These are phyloP conservation scores for Calliphora vicina DNA, from an alignment of 1,140 invertebrate genomes.

Conservation along the genomic window DNA sequence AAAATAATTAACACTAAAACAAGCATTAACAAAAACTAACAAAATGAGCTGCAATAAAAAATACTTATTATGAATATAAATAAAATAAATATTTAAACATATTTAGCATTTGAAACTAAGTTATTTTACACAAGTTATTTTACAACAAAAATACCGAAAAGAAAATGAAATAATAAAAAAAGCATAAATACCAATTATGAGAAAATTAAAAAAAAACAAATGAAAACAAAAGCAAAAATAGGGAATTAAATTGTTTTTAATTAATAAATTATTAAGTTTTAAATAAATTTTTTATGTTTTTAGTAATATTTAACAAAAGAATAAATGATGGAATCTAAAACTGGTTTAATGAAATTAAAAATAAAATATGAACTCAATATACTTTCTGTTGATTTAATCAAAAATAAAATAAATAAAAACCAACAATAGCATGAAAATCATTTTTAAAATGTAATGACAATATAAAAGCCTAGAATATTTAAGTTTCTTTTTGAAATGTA, in stretches of 20 bases:
- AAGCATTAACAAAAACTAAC: not conserved
- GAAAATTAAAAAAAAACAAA: slow-evolving; percentile 6
- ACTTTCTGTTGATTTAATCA: slow-evolving; percentile 19
- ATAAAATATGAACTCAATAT: slow-evolving; percentile 14
- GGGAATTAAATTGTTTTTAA: slow-evolving; percentile 36
- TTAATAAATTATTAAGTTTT: slow-evolving; percentile 29
- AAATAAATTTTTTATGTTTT: slow-evolving; percentile 26
- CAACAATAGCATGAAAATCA: slow-evolving; percentile 25
- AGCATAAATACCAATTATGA: not conserved
- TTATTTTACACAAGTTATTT: slow-evolving; percentile 18
- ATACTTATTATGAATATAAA: slow-evolving; percentile 18
- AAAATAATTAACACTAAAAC: not conserved
- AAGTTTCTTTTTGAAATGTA: slow-evolving; percentile 23
- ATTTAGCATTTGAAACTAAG: slow-evolving; percentile 31
- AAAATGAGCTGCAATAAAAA: slow-evolving; percentile 22
- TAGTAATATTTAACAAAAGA: slow-evolving; percentile 35
- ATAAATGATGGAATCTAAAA: slow-evolving; percentile 1
- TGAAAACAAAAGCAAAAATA: not conserved
- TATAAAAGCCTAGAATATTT: slow-evolving; percentile 28
- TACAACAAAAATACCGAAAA: not conserved
- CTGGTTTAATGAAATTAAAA: slow-evolving; percentile 8
- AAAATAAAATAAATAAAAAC: slow-evolving; percentile 5
- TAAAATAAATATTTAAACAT: slow-evolving; percentile 21
- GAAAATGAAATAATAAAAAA: not conserved
- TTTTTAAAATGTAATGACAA: slow-evolving; percentile 34